Evolutionary conservation across 2,888 invertebrate genomes (phyloP), one percentile per base, ranked within the genome.

Genomic region (Cremastinae sp.): DNA sequence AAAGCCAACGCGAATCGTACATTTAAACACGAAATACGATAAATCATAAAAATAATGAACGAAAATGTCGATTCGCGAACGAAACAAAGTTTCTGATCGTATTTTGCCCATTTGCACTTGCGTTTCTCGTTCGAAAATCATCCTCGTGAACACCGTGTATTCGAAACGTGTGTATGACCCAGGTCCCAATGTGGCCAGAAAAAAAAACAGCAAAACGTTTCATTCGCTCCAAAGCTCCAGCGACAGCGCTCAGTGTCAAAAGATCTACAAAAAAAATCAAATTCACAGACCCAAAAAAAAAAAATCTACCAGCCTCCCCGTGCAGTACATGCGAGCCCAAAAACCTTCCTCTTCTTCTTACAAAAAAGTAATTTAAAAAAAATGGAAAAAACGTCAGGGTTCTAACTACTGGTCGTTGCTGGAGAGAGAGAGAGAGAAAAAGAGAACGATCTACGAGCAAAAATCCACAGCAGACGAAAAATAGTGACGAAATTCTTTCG

Each of bases 321-420:
- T 72, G 75, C 75, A 65, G 58, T 61, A 38, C 75, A 75, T 75
- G 68, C 66, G 18, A 53, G 38, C 47, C 61, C 18, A 56, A 38
- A 53, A 54, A 36, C 14, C n/a, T 12, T 12, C 47, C 12, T 3
- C 5, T 28, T 28, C 5, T 28, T 28, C 28, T 28, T 28, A 2
- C 28, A 28, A 28, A 28, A 1, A 61, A 41, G n/a, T n/a, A n/a
- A n/a, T n/a, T 8, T 10, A 14, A 45, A n/a, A 65, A 49, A 58
- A 38, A 43, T 16, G n/a, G 43, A 59, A 18, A 45, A 53, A 36
- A 28, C 36, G 58, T 45, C 36, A 12, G 54, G 66, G 72, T 72
- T 72, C 75, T 75, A 75, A 28, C 75, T 75, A 75, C 75, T 72
- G 75, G 71, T 61, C 18, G 59, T 56, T 49, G 72, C 53, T 49